Conservation (phyloP, 2,888 invertebrate species). For the Tipula vernalis region DNA sequence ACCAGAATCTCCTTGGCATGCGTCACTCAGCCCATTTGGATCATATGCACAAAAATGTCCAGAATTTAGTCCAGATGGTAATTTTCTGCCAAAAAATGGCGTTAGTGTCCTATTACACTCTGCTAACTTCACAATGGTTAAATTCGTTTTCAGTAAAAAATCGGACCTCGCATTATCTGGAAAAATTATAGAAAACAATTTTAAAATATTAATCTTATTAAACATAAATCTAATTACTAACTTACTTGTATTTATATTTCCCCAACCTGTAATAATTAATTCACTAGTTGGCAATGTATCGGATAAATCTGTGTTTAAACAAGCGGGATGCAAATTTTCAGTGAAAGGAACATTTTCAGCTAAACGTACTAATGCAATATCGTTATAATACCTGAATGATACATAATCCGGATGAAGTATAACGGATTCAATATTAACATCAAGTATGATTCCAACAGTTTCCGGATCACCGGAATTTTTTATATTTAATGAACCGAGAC, state of each 20-base stretch:
- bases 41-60: constrained; percentile 22
- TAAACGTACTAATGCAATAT: constrained; percentile 22
- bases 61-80: constrained; percentile 15
- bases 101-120: constrained; percentile 18
- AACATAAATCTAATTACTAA: not conserved
- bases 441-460: not conserved
- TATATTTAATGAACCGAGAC: constrained; percentile 16
- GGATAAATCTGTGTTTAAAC: constrained; percentile 18
- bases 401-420: constrained; percentile 16
- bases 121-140: constrained; percentile 17
- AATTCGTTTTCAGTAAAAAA: constrained; percentile 19
- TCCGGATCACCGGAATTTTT: not conserved
- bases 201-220: not conserved
- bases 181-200: not conserved
- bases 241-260: constrained; percentile 17
- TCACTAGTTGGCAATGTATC: constrained; percentile 14
- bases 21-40: constrained; percentile 21
- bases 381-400: constrained; percentile 17
- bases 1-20: constrained; percentile 31
- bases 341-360: constrained; percentile 13
- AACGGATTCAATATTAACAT: constrained; percentile 16
- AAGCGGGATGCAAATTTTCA: constrained; percentile 19
- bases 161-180: constrained; percentile 18
- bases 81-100: constrained; percentile 11
- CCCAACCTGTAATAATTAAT: constrained; percentile 22